Percentiles rank a stretch among this genome's conserved stretches.
Evolutionary conservation across 2,113 vertebrate genomes (phyloP).

Genomic region (Calidris pugnax): DNA sequence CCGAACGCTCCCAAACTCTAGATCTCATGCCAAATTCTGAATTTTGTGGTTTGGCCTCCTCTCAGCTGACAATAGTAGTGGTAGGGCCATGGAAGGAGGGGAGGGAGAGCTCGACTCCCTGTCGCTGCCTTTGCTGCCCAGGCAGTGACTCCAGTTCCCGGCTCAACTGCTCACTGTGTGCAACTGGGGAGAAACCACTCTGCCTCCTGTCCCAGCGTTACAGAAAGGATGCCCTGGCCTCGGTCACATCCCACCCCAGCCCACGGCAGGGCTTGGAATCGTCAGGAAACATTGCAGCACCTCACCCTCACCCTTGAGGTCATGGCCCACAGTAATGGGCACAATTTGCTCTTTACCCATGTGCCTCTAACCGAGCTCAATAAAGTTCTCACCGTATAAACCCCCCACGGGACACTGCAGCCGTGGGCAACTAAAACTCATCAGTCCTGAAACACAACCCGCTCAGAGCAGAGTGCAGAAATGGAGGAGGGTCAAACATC

Average conservation of each 20-base stretch:
- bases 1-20: not conserved
- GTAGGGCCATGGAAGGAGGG: not conserved
- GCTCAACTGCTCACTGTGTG: not conserved
- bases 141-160: not conserved
- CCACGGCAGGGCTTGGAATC: not conserved
- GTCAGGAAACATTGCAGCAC: not conserved
- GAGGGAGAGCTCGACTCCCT: fast-evolving
- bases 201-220: not conserved
- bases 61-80: not conserved
- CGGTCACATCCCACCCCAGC: not conserved
- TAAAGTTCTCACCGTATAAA: not conserved
- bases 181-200: not conserved
- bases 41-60: not conserved
- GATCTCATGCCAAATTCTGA: not conserved
- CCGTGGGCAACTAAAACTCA: not conserved
- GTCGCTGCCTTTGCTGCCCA: not conserved
- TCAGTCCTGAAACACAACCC: not conserved
- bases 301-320: not conserved
- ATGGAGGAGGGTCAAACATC: not conserved
- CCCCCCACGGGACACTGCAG: not conserved
- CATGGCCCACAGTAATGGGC: not conserved
- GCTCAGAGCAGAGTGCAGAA: not conserved
- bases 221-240: not conserved
- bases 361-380: not conserved
- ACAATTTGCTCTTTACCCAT: not conserved